Conservation (phyloP, 2,113 vertebrate genomes). For the Heterochromis multidens region DNA sequence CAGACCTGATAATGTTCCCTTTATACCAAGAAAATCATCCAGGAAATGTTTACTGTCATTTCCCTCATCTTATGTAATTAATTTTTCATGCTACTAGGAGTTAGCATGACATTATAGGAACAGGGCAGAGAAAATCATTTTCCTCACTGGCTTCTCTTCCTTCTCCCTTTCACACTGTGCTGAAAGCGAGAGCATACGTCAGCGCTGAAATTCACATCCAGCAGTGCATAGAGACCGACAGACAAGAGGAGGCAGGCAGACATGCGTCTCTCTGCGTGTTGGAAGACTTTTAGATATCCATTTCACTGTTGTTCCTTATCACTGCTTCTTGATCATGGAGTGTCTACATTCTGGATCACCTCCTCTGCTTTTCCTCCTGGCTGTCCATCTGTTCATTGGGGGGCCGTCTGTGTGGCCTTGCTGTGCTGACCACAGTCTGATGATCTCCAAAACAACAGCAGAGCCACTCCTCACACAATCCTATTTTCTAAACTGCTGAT, state of each 20-base stretch:
- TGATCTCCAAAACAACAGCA: slow-evolving; percentile 44
- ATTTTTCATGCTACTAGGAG: slow-evolving; percentile 38
- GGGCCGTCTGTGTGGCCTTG: slow-evolving; percentile 27
- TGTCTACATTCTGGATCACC: slow-evolving; percentile 34
- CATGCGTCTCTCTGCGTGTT: not conserved
- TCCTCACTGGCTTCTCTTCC: slow-evolving; percentile 8
- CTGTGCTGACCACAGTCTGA: slow-evolving; percentile 40
- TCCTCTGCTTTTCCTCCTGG: slow-evolving; percentile 32
- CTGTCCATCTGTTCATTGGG: slow-evolving; percentile 48
- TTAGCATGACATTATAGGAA: slow-evolving; percentile 48
- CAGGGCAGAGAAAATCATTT: slow-evolving; percentile 23
- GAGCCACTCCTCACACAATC: slow-evolving; percentile 30
- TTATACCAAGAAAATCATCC: slow-evolving; percentile 44
- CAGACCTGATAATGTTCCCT: slow-evolving; percentile 21
- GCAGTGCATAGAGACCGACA: not conserved
- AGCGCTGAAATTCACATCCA: slow-evolving; percentile 7
- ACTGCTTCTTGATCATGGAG: slow-evolving; percentile 17
- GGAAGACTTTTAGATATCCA: not conserved
- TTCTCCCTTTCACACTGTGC: slow-evolving; percentile 4
- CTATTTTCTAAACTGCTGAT: slow-evolving; percentile 55
- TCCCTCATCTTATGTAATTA: slow-evolving; percentile 36
- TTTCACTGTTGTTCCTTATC: slow-evolving; percentile 34
- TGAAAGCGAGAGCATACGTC: slow-evolving; percentile 8
- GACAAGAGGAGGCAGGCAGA: slow-evolving; percentile 4
- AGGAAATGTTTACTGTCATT: slow-evolving; percentile 56